These are phyloP conservation scores for Folsomia candida DNA, from an alignment of 2,888 invertebrate genomes.

Conservation along the genomic window DNA sequence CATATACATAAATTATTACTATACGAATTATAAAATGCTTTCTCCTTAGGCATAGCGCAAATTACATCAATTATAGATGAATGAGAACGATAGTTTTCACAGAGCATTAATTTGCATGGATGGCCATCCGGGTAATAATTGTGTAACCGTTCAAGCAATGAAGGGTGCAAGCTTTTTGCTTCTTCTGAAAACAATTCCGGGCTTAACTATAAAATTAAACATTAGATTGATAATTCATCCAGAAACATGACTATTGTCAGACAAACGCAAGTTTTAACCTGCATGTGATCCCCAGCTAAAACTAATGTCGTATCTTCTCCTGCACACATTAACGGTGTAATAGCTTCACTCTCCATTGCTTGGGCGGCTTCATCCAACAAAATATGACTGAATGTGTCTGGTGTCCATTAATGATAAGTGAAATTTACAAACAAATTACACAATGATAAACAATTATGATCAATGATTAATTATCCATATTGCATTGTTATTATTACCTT, in stretches of 20 bases:
- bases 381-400: slow-evolving; percentile 72
- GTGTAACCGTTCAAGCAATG: slow-evolving; percentile 73
- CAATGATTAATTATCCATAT: no score
- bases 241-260: no score
- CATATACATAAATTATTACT: slow-evolving; percentile 10
- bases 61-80: slow-evolving; percentile 68
- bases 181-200: slow-evolving; percentile 67
- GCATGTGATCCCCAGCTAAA: slow-evolving; percentile 81
- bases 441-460: not conserved
- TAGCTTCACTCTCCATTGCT: slow-evolving; percentile 79
- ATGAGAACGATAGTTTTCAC: slow-evolving; percentile 80
- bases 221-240: not conserved
- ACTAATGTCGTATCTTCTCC: slow-evolving; percentile 71
- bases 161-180: slow-evolving; percentile 62
- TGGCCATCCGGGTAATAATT: slow-evolving; percentile 71
- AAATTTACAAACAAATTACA: not conserved
- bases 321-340: slow-evolving; percentile 74
- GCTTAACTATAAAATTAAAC: slow-evolving; percentile 62
- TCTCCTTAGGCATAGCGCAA: no score
- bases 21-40: not conserved
- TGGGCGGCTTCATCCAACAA: slow-evolving; percentile 84
- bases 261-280: no score
- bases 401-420: slow-evolving; percentile 20
- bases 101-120: slow-evolving; percentile 74
- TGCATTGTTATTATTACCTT: no score